Evolutionary conservation across 2,797 vertebrate species (phyloP).

Genomic region (Sebastes itinus): DNA sequence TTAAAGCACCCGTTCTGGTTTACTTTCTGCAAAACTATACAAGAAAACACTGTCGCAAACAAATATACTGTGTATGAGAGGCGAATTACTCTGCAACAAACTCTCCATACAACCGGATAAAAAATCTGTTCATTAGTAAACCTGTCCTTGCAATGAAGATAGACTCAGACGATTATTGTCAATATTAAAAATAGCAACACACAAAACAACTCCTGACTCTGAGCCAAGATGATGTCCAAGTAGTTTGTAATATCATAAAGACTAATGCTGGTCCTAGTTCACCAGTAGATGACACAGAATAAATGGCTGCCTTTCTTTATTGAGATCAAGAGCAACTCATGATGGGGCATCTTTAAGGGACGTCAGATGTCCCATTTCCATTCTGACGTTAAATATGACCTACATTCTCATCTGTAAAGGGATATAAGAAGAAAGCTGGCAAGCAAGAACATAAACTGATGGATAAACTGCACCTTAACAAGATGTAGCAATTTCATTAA

Average conservation of each 20-base stretch:
- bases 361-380: slow-evolving; percentile 44
- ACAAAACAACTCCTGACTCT: not conserved
- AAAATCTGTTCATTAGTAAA: not conserved
- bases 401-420: slow-evolving; percentile 29
- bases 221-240: not conserved
- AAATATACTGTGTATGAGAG: not conserved
- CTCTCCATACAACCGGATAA: not conserved
- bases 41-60: slow-evolving; percentile 16
- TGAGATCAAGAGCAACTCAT: slow-evolving; percentile 24
- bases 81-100: not conserved
- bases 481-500: not conserved
- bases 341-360: slow-evolving; percentile 40
- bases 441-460: not conserved
- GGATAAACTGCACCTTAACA: not conserved
- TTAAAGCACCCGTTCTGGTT: slow-evolving; percentile 37
- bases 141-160: not conserved
- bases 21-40: slow-evolving; percentile 20
- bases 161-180: not conserved
- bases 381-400: slow-evolving; percentile 48
- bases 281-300: slow-evolving; percentile 36
- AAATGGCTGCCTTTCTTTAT: not conserved
- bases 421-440: slow-evolving; percentile 12
- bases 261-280: slow-evolving; percentile 11
- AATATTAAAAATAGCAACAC: not conserved
- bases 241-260: slow-evolving; percentile 16